Conservation (phyloP, 2,113 vertebrate species). For the Ameiurus melas region DNA sequence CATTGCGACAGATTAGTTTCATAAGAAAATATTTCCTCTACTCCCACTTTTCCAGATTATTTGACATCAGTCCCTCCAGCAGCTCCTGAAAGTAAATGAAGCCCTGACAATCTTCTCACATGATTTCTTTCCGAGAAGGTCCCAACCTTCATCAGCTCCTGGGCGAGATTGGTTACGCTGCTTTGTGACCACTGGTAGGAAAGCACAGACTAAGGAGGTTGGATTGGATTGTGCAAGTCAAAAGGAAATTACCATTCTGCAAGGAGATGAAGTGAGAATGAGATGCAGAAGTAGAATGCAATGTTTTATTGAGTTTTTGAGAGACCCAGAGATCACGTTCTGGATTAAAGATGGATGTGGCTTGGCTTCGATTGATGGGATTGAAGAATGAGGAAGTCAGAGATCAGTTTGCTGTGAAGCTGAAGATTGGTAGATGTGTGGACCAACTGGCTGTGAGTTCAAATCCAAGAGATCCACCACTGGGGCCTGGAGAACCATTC, state of each 20-base stretch:
- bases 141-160: conserved; percentile 58
- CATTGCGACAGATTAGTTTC: not conserved
- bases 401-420: conserved; percentile 5
- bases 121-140: conserved; percentile 51
- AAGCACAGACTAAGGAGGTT: not conserved
- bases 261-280: conserved; percentile 23
- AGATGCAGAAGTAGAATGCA: conserved; percentile 58
- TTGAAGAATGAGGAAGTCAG: conserved; percentile 1
- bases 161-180: conserved; percentile 58
- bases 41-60: not conserved
- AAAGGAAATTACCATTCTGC: not conserved
- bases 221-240: not conserved
- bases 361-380: conserved; percentile 37
- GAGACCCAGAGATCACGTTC: not conserved
- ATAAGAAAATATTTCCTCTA: not conserved
- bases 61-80: conserved; percentile 36
- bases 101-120: conserved; percentile 46
- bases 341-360: not conserved
- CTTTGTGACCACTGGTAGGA: conserved; percentile 38
- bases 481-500: not conserved
- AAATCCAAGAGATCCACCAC: not conserved
- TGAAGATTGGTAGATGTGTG: not conserved
- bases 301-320: conserved; percentile 63
- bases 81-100: conserved; percentile 27
- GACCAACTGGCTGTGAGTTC: not conserved